These are phyloP conservation scores for Rynchops niger DNA, from an alignment of 2,113 vertebrate genomes.

Conservation along the genomic window DNA sequence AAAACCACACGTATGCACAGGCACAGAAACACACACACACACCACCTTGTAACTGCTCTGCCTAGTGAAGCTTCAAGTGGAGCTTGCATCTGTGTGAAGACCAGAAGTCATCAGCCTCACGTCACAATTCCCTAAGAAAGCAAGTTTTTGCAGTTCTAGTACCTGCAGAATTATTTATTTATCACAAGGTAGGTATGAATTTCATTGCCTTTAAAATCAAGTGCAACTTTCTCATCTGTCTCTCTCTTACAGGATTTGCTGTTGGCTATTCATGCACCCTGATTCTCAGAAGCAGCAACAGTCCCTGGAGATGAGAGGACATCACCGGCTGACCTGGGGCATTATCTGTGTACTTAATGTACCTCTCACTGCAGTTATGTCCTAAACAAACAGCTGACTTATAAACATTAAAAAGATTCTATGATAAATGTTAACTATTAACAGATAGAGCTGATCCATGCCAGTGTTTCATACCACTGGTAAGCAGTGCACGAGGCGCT, in stretches of 20 bases:
- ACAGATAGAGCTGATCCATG: not conserved
- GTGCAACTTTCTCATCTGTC: not conserved
- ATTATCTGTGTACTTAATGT: not conserved
- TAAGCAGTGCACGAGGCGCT: not conserved
- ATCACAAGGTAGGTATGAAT: not conserved
- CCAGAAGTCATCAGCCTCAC: not conserved
- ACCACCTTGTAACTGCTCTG: not conserved
- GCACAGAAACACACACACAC: not conserved
- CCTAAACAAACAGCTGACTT: not conserved
- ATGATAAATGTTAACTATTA: conserved; percentile 20
- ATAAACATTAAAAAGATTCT: not conserved
- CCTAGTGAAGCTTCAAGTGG: not conserved
- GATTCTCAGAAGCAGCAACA: not conserved
- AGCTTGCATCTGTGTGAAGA: not conserved
- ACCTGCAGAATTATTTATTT: not conserved
- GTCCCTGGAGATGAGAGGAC: not conserved
- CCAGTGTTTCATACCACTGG: not conserved
- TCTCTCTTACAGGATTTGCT: not conserved
- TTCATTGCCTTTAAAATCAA: not conserved
- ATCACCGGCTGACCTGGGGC: not conserved
- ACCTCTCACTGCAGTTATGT: not conserved
- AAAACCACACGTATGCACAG: not conserved
- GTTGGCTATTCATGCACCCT: not conserved
- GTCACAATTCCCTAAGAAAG: not conserved
- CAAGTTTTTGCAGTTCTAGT: not conserved